Percentiles rank a stretch among this genome's conserved stretches.
phyloP scores from a whole-genome alignment of 2,888 invertebrate genomes.

The Tenthredo distinguenda region DNA sequence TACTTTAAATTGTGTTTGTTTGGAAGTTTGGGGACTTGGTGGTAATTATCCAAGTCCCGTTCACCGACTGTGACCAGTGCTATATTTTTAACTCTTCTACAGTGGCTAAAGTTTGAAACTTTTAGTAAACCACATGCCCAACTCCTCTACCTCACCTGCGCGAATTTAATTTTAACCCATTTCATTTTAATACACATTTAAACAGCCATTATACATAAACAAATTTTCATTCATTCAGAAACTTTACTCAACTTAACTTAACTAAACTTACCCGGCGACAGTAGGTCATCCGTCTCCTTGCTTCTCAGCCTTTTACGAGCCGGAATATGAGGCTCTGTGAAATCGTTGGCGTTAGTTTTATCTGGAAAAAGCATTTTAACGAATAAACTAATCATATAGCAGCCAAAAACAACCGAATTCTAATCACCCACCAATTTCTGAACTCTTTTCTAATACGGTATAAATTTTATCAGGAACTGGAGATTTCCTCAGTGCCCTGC shows the following conservation, averaged over 20 bases:
- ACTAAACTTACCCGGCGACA: slow-evolving; percentile 69
- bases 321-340: slow-evolving; percentile 65
- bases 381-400: slow-evolving; percentile 31
- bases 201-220: neutral
- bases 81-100: slow-evolving; percentile 60
- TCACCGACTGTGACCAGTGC: slow-evolving; percentile 62
- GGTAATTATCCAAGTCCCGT: slow-evolving; percentile 66
- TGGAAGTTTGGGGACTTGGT: slow-evolving; percentile 66
- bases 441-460: slow-evolving; percentile 62
- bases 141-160: neutral
- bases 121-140: neutral
- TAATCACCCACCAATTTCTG: slow-evolving; percentile 61
- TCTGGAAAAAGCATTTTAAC: slow-evolving; percentile 37
- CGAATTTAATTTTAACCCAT: slow-evolving; percentile 1
- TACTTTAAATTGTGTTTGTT: slow-evolving; percentile 69
- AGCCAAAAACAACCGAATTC: neutral
- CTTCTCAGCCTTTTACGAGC: slow-evolving; percentile 71
- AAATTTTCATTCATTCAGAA: neutral
- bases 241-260: slow-evolving; percentile 49
- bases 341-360: slow-evolving; percentile 57
- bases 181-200: neutral
- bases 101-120: slow-evolving; percentile 26
- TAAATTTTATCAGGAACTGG: slow-evolving; percentile 59
- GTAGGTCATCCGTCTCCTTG: slow-evolving; percentile 66
- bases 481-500: slow-evolving; percentile 60